Percentiles rank a stretch among this genome's conserved stretches.
These are phyloP conservation scores for Didymodactylos carnosus DNA, from an alignment of 2,888 invertebrate genomes.

Conservation along the genomic window DNA sequence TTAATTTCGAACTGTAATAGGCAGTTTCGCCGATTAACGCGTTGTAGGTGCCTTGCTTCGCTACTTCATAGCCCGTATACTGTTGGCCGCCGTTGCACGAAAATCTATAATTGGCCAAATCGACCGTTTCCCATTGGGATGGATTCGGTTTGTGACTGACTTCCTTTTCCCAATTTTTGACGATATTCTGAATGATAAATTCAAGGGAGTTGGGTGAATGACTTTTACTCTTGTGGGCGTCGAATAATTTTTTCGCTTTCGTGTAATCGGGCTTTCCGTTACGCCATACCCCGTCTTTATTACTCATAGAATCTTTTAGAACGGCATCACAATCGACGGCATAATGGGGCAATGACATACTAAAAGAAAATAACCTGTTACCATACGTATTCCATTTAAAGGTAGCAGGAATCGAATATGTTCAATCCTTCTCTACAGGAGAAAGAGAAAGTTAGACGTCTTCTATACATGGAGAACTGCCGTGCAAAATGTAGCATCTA, in stretches of 20 bases:
- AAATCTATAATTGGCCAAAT: constrained; percentile 17
- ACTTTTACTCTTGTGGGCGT: constrained; percentile 18
- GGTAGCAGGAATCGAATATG: too few relatives aligned
- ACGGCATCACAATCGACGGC: not conserved
- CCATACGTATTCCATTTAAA: too few relatives aligned
- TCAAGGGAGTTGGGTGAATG: constrained; percentile 24
- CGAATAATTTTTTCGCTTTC: constrained; percentile 20
- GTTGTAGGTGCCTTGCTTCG: constrained; percentile 23
- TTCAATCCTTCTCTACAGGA: too few relatives aligned
- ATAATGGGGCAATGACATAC: not conserved
- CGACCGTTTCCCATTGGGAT: constrained; percentile 17
- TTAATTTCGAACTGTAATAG: constrained; percentile 18
- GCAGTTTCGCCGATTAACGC: constrained; percentile 19
- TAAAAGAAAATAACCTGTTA: too few relatives aligned
- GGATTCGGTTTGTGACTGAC: constrained; percentile 22
- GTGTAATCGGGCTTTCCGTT: constrained; percentile 21
- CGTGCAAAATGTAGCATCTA: too few relatives aligned
- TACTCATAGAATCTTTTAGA: not conserved
- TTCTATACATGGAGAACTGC: too few relatives aligned
- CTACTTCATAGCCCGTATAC: constrained; percentile 17
- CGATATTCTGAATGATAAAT: constrained; percentile 25
- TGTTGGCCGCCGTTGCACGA: constrained; percentile 17
- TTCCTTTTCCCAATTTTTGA: constrained; percentile 29
- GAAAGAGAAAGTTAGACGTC: too few relatives aligned
- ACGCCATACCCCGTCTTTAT: constrained; percentile 19